Evolutionary conservation across 2,797 vertebrate genomes (phyloP).

Genomic region (Moxostoma hubbsi): DNA sequence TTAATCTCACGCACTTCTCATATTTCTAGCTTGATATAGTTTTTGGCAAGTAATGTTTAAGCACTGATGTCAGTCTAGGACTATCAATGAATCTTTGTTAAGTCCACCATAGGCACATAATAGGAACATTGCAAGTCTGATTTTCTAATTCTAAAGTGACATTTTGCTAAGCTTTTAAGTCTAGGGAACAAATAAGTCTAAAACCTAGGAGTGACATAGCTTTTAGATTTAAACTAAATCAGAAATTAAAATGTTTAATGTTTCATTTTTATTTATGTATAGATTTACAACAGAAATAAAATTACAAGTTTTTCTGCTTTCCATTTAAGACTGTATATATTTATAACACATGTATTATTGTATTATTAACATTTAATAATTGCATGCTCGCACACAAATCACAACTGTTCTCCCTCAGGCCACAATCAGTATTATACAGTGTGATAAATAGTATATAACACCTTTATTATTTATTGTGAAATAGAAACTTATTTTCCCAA

Average conservation of each 20-base stretch:
- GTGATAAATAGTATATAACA: no score
- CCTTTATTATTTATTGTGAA: no score
- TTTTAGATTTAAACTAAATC: not conserved
- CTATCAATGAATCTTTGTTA: slow-evolving; percentile 76
- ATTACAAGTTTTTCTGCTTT: not conserved
- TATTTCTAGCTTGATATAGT: slow-evolving; percentile 81
- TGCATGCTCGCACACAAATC: no score
- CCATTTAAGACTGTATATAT: not conserved
- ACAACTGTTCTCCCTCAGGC: no score
- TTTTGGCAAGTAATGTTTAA: slow-evolving; percentile 78
- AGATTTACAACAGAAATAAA: not conserved
- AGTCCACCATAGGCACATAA: slow-evolving; percentile 67
- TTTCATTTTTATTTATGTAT: not conserved
- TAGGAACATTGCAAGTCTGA: slow-evolving; percentile 24
- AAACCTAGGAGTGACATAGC: not conserved
- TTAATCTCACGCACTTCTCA: slow-evolving; percentile 80
- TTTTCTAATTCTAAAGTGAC: slow-evolving; percentile 25
- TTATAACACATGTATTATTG: not conserved
- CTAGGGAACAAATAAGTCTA: slow-evolving; percentile 19
- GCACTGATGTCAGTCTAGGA: slow-evolving; percentile 74
- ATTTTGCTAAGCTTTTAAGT: slow-evolving; percentile 25
- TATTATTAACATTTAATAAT: no score
- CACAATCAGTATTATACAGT: no score
- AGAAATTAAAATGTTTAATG: no score
- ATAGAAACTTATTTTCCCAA: not conserved